Percentiles rank a stretch among this genome's conserved stretches.
These are phyloP conservation scores for Cheilosia impressa DNA, from an alignment of 2,888 invertebrate species.

Conservation along the genomic window DNA sequence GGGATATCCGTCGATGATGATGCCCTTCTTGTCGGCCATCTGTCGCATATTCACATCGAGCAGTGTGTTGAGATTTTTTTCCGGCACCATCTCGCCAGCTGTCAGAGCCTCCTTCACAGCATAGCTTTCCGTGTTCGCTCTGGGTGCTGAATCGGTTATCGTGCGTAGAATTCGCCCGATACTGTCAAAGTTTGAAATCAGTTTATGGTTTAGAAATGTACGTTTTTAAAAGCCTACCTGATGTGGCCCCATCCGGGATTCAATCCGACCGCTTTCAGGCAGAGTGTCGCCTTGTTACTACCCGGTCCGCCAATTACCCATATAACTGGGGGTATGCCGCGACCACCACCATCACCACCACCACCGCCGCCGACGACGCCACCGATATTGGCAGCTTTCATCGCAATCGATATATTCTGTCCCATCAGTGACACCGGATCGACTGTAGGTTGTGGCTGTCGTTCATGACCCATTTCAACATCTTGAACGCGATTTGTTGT, in stretches of 20 bases:
- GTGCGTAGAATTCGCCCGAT: slow-evolving; percentile 91
- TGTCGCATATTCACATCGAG: slow-evolving; percentile 88
- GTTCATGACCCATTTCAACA: slow-evolving; percentile 45
- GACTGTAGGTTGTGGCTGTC: slow-evolving; percentile 12
- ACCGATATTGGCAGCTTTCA: slow-evolving; percentile 71
- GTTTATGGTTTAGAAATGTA: neutral
- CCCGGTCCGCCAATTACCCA: slow-evolving; percentile 94
- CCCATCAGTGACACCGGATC: slow-evolving; percentile 76
- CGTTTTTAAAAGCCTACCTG: slow-evolving; percentile 83
- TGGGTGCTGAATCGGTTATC: slow-evolving; percentile 88
- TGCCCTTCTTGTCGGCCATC: slow-evolving; percentile 88
- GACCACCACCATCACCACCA: slow-evolving; percentile 71
- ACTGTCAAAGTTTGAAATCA: slow-evolving; percentile 82
- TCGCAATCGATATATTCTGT: slow-evolving; percentile 75
- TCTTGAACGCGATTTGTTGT: slow-evolving; percentile 71
- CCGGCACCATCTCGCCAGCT: slow-evolving; percentile 92
- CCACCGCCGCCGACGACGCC: slow-evolving; percentile 4
- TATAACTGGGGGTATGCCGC: slow-evolving; percentile 83
- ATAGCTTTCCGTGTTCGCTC: slow-evolving; percentile 86
- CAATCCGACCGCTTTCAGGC: slow-evolving; percentile 88
- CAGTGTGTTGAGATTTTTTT: slow-evolving; percentile 90
- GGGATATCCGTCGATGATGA: slow-evolving; percentile 97
- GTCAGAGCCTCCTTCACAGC: slow-evolving; percentile 88
- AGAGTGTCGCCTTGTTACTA: slow-evolving; percentile 93
- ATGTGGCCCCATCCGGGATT: slow-evolving; percentile 91